A percentile compares a stretch with the other conserved stretches of the same genome.
phyloP scores from a whole-genome alignment of 2,888 invertebrate genomes.

The Icerya purchasi region DNA sequence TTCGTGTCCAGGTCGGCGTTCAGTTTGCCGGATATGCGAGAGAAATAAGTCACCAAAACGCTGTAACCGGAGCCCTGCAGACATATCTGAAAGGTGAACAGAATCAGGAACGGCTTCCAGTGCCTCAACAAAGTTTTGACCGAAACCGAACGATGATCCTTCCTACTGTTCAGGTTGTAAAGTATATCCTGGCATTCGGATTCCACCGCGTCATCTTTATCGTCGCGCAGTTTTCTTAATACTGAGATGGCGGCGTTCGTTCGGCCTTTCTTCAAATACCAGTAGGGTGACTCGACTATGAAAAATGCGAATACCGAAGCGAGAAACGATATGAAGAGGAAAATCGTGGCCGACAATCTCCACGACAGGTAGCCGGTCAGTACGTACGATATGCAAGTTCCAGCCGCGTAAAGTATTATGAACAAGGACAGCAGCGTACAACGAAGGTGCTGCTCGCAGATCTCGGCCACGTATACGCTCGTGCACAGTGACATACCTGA shows the following conservation, averaged over 20 bases:
- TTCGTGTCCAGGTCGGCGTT: neutral
- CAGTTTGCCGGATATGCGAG: neutral
- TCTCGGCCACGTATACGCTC: slow-evolving; percentile 8
- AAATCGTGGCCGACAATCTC: slow-evolving; percentile 3
- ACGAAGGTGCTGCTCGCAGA: slow-evolving; percentile 6
- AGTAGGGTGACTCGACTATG: slow-evolving; percentile 8
- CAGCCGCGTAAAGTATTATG: slow-evolving; percentile 3
- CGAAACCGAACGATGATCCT: neutral
- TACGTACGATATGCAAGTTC: slow-evolving; percentile 3
- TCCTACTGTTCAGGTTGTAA: neutral
- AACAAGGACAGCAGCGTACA: slow-evolving; percentile 9
- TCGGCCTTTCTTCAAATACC: slow-evolving; percentile 6
- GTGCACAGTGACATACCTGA: slow-evolving; percentile 10
- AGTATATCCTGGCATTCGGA: slow-evolving; percentile 1
- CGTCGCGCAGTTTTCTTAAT: neutral
- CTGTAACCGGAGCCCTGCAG: slow-evolving; percentile 8
- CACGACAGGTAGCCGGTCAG: slow-evolving; percentile 3
- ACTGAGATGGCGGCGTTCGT: neutral
- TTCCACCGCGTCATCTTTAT: neutral
- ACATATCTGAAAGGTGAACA: slow-evolving; percentile 2
- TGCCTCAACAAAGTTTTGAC: neutral
- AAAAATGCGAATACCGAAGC: neutral
- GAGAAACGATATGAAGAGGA: slow-evolving; percentile 2
- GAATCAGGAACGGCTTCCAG: slow-evolving; percentile 7
- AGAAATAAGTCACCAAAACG: slow-evolving; percentile 1